These are phyloP conservation scores for Apistogramma diplotaenia DNA, from an alignment of 2,113 vertebrate genomes.

Conservation along the genomic window DNA sequence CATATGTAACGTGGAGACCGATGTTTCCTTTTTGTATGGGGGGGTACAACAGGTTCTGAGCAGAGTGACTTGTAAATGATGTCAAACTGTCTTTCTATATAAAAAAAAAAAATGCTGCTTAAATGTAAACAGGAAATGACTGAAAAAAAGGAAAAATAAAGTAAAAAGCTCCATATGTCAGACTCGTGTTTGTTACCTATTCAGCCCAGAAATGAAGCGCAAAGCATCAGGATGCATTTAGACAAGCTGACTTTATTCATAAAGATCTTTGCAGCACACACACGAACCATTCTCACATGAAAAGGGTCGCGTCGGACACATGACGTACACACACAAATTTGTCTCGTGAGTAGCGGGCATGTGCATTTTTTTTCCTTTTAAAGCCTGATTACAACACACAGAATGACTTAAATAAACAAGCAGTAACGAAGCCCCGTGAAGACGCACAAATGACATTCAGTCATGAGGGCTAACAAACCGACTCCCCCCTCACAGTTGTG, in stretches of 20 bases:
- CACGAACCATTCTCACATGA: constrained; percentile 42
- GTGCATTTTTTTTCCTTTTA: constrained; percentile 30
- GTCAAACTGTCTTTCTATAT: constrained; percentile 86
- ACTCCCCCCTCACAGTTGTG: constrained; percentile 3
- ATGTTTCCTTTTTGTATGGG: constrained; percentile 90
- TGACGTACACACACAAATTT: constrained; percentile 19
- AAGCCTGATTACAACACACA: constrained; percentile 58
- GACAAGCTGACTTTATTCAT: constrained; percentile 72
- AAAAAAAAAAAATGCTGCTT: constrained; percentile 86
- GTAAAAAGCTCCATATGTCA: constrained; percentile 40
- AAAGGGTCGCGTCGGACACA: constrained; percentile 22
- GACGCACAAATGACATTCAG: constrained; percentile 31
- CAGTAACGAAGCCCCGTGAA: constrained; percentile 13
- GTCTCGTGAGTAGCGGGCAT: constrained; percentile 51
- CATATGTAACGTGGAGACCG: constrained; percentile 93
- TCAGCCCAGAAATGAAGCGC: not conserved
- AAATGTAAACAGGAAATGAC: constrained; percentile 88
- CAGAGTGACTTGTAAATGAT: constrained; percentile 83
- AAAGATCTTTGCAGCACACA: constrained; percentile 63
- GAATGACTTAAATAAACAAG: constrained; percentile 49
- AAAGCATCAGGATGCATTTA: constrained; percentile 23
- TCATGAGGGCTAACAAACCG: constrained; percentile 15
- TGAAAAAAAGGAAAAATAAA: constrained; percentile 77
- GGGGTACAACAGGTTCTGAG: constrained; percentile 85
- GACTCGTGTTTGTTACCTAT: not conserved